Percentiles rank a stretch among this genome's conserved stretches.
phyloP scores from a whole-genome alignment of 2,888 invertebrate genomes.

The Eurois occulta region DNA sequence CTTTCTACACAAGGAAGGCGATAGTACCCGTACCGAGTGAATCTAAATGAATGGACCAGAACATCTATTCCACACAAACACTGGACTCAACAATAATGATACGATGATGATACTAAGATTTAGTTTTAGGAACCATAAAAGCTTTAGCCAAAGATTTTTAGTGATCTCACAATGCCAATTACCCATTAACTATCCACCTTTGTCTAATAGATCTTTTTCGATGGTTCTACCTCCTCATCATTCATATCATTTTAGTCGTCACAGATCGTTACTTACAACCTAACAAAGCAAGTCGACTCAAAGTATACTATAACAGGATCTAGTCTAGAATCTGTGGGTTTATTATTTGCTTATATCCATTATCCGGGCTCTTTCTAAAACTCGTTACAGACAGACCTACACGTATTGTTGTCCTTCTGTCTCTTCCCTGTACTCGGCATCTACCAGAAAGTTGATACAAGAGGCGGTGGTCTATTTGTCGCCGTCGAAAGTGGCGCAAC shows the following conservation, averaged over 20 bases:
- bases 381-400: neutral
- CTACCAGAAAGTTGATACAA: slow-evolving; percentile 45
- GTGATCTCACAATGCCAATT: neutral
- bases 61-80: slow-evolving; percentile 9
- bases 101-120: neutral
- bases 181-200: neutral
- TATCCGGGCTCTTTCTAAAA: neutral
- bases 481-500: slow-evolving; percentile 65
- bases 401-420: slow-evolving; percentile 18
- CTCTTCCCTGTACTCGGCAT: neutral
- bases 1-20: slow-evolving; percentile 64
- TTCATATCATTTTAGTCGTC: neutral
- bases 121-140: neutral
- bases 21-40: neutral
- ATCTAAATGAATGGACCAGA: slow-evolving; percentile 3
- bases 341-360: neutral
- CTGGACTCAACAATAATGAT: neutral
- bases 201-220: neutral
- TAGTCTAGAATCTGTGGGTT: neutral
- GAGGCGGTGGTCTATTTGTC: slow-evolving; percentile 41
- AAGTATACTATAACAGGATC: neutral
- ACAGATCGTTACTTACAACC: neutral
- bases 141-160: neutral
- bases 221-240: neutral
- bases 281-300: neutral